A percentile compares a stretch with the other conserved stretches of the same genome.
Conservation (phyloP, 2,888 invertebrate genomes). For the Ochropleura leucogaster region DNA sequence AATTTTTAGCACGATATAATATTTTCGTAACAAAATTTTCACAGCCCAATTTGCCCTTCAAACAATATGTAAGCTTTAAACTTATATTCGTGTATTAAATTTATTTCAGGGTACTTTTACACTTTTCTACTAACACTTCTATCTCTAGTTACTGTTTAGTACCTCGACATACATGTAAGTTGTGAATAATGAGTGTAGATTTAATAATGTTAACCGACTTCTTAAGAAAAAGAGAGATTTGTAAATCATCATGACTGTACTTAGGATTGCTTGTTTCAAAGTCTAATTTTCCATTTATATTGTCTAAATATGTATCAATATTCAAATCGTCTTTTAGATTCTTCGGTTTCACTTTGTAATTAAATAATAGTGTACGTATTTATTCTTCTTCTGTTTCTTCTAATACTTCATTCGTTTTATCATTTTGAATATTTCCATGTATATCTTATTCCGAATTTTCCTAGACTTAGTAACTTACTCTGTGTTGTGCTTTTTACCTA, state of each 20-base stretch:
- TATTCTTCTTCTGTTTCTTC: not conserved
- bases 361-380: not conserved
- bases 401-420: not conserved
- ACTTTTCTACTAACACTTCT: constrained; percentile 79
- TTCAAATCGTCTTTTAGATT: not conserved
- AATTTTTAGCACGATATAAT: constrained; percentile 9
- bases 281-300: not conserved
- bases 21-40: constrained; percentile 48
- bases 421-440: constrained; percentile 5
- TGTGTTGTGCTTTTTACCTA: constrained; percentile 86
- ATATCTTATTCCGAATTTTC: constrained; percentile 22
- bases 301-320: not conserved
- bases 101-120: constrained; percentile 85
- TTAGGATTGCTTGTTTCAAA: not conserved
- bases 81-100: constrained; percentile 64
- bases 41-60: constrained; percentile 40
- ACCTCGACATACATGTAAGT: constrained; percentile 43
- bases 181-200: constrained; percentile 56
- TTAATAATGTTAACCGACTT: constrained; percentile 27
- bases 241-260: constrained; percentile 7
- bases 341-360: not conserved
- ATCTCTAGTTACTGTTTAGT: constrained; percentile 58
- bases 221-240: constrained; percentile 38
- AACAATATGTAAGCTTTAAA: constrained; percentile 71
- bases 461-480: constrained; percentile 72